Evolutionary conservation across 1,140 invertebrate genomes (phyloP), one percentile per base, ranked within the genome.

Genomic region (Pseudachorutes palmiensis): DNA sequence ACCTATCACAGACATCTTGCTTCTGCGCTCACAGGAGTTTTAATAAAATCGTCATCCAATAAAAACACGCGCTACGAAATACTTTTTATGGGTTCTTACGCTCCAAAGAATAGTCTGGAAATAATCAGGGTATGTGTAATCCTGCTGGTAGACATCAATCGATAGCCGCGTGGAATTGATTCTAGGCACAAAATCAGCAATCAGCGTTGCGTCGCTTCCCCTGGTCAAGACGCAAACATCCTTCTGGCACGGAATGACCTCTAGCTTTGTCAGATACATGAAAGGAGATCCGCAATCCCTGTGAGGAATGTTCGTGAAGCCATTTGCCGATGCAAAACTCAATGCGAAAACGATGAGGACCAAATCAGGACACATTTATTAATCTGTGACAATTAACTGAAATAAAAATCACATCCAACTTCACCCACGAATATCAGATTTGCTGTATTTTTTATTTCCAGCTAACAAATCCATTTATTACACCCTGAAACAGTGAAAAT

Each of bases 201-300:
- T 29, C 59, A 61, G 2, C 16, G 59, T 61, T 12, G 30, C 29
- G 16, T 41, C 22, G 22, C 45, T 26, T 45, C 61, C 61, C 19
- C 33, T 3, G 2, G n/a, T 24, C 5, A 63, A 12, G 19, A 63
- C n/a, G 61, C 61, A 63, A 24, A 32, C 14, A 45, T 63, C 30
- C 29, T 48, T 63, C 12, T 26, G 3, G 29, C 61, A 63, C 26
- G 63, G 49, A 65, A n/a, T 51, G 19, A 65, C 32, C 29, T 65
- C 41, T 48, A 65, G n/a, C 28, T 28, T 57, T 19, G 41, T 57
- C 28, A 65, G n/a, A 12, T 36, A 5, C 30, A 32, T 32, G 2
- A 36, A 24, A 5, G 30, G 61, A 22, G 61, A 63, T 19, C 61
- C 61, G 29, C 61, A 63, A 24, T 63, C 61, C n/a, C n/a, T 3